Conservation (phyloP, 2,888 invertebrate species). For the Tridacna crocea region DNA sequence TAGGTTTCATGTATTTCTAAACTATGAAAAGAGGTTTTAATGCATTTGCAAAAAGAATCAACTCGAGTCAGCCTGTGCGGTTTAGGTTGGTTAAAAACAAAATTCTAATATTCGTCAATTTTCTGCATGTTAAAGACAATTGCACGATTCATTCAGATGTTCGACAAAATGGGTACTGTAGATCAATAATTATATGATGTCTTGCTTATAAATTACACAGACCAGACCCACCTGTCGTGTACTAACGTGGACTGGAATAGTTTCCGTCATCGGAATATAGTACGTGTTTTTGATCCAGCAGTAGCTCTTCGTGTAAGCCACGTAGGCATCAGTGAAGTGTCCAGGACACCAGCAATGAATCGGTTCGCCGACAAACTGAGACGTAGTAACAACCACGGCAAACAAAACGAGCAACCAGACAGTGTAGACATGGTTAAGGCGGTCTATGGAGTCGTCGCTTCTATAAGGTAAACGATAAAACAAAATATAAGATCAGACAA, state of each 20-base stretch:
- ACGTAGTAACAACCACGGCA: conserved; percentile 72
- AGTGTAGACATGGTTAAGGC: conserved; percentile 74
- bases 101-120: too few species aligned
- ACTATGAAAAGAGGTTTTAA: too few species aligned
- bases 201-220: too few species aligned
- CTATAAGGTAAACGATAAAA: conserved; percentile 45
- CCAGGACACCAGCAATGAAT: conserved; percentile 76
- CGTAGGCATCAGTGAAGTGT: conserved; percentile 83
- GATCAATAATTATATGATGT: too few species aligned
- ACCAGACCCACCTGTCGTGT: conserved; percentile 50
- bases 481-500: not conserved
- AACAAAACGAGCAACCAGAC: conserved; percentile 70
- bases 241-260: conserved; percentile 49
- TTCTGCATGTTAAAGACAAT: too few species aligned
- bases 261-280: conserved; percentile 77
- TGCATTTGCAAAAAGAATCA: too few species aligned
- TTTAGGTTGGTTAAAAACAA: too few species aligned
- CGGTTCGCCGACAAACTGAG: conserved; percentile 75
- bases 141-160: too few species aligned
- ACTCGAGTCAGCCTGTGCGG: too few species aligned
- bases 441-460: conserved; percentile 74
- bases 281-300: conserved; percentile 86
- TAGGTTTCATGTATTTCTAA: too few species aligned
- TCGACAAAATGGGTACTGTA: too few species aligned
- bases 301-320: conserved; percentile 85